Base-by-base conservation (phyloP, 2,888 invertebrate genomes). In the Limnephilus auricula region DNA sequence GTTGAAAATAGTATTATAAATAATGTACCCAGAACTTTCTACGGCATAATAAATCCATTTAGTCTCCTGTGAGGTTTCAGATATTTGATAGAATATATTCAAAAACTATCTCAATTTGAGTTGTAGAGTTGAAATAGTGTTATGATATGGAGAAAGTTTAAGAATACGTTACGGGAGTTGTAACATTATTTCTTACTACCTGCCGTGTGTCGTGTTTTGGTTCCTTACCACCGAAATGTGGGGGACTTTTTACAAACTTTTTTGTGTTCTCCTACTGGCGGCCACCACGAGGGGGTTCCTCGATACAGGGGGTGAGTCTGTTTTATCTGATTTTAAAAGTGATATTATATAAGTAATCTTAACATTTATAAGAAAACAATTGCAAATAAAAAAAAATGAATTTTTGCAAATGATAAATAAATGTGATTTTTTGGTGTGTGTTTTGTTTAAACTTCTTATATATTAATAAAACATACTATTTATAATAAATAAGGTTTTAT, bases 251-350 rank as follows among this genome's bases (percentile, higher is more conserved):
- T 82, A 40, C n/a, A 79, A 90, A 90, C 90, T 90, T 90, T 90
- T 90, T 78, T 85, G 90, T 90, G 84, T 90, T 31, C 30, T 90
- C 30, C 78, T 90, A 25, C 37, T 90, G 37, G 90, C 40, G 10
- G 92, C 92, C n/a, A 89, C 91, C n/a, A 90, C 92, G 0, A 91
- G 90, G 45, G 92, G 92, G 32, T 93, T 93, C 83, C 79, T 93
- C 83, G 92, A 93, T 83, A 92, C 92, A 25, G 92, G 92, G 78
- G 92, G 92, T 93, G 82, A 92, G 91, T 90, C 83, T 79, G 13
- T 78, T 25, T 10, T 34, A 32, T n/a, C n/a, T n/a, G n/a, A n/a
- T 87, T 45, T 45, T 32, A 78, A 87, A 18, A 45, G 2, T 2
- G 32, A 15, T 31, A 18, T 18, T 25, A 40, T 40, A 13, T 45